Evolutionary conservation across 2,797 vertebrate species (phyloP), one percentile per base, ranked within the genome.

Genomic region (Sciurus vulgaris): DNA sequence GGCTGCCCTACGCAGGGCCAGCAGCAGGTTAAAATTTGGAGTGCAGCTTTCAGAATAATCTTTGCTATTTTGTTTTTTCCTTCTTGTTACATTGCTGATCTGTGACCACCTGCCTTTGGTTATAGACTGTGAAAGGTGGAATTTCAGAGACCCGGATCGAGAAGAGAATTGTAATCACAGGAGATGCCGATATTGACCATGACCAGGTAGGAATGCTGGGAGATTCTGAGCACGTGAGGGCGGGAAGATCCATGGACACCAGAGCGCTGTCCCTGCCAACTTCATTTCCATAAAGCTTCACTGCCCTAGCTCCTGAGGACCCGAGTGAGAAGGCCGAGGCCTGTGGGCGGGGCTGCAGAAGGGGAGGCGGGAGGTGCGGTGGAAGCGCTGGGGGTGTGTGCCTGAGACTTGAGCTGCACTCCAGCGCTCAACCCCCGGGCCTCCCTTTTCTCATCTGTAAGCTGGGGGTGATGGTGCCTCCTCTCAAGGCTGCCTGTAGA

Each of bases 61-160:
- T 76, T 63, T 91, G 41, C 44, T 89, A 1, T 44, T 73, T 72
- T 38, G 74, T 26, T 38, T 61, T 49, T 54, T 41, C 56, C 63
- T 95, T 90, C 67, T 89, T 72, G 12, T 76, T 77, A n/a, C 26
- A n/a, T n/a, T 77, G 14, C 49, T 69, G 33, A 47, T 90, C 82
- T 56, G 17, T 69, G 26, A 70, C 51, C 22, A 26, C 79, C 22
- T 86, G 35, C 61, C 61, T 96, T 96, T 98, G 82, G 38, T 95
- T 93, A 44, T 93, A 99, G 99, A 99, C 99, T 91, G 99, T 99
- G 92, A 99, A 99, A 98, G 99, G 99, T 96, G 99, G 99, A 38
- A 99, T 99, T 96, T 99, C 99, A 28, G 99, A 99, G 98, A 99
- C 99, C 0, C 98, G 99, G 91, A 99, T 99, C 94, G 99, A 99